Conservation (phyloP, 2,888 invertebrate genomes). For the Agrochola macilenta region DNA sequence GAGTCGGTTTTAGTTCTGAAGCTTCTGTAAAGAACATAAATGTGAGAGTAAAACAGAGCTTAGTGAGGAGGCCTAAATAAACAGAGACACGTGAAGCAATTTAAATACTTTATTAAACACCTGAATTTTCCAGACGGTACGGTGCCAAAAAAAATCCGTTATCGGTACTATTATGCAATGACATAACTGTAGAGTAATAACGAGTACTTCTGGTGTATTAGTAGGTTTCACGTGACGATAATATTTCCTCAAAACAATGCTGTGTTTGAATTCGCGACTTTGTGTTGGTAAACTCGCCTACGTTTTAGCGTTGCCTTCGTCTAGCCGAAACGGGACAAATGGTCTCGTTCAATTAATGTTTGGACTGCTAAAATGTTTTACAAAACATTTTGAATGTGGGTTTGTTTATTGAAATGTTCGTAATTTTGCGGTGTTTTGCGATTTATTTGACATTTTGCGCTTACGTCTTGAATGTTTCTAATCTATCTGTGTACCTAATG, state of each 20-base stretch:
- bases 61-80: neutral
- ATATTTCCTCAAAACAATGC: conserved; percentile 75
- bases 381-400: conserved; percentile 37
- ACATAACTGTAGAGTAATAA: conserved; percentile 58
- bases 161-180: conserved; percentile 61
- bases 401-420: conserved; percentile 32
- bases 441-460: conserved; percentile 5
- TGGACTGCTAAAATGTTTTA: conserved; percentile 42
- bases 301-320: conserved; percentile 41
- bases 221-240: conserved; percentile 71
- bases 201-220: conserved; percentile 45
- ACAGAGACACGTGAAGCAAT: neutral
- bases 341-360: conserved; percentile 55
- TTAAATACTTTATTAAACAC: no score
- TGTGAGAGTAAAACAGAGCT: neutral
- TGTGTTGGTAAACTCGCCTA: conserved; percentile 69
- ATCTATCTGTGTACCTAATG: neutral
- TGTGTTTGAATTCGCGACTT: conserved; percentile 62
- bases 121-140: conserved; percentile 36
- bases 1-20: conserved; percentile 3
- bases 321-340: conserved; percentile 68
- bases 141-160: conserved; percentile 57
- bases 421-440: conserved; percentile 19
- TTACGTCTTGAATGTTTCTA: neutral
- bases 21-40: neutral